These are phyloP conservation scores for Pachycephus smyrnensis DNA, from an alignment of 2,888 invertebrate genomes.

Conservation along the genomic window DNA sequence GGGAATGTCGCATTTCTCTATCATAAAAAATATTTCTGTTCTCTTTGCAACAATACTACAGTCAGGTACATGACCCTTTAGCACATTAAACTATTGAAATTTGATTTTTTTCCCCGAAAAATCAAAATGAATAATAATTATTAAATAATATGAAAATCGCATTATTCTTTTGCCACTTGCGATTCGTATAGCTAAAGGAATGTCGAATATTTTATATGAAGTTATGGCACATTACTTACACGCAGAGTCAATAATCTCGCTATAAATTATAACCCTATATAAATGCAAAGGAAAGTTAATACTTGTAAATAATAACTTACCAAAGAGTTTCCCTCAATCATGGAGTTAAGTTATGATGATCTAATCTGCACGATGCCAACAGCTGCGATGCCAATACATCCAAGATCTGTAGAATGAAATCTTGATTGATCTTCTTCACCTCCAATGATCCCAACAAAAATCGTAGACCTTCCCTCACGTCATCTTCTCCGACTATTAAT, in stretches of 20 bases:
- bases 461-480: constrained; percentile 56
- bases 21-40: too few relatives aligned
- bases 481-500: constrained; percentile 63
- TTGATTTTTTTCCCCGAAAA: too few relatives aligned
- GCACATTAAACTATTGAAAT: too few relatives aligned
- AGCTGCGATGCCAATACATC: constrained; percentile 62
- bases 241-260: constrained; percentile 9
- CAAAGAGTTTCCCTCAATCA: constrained; percentile 14
- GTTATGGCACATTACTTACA: constrained; percentile 42
- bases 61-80: constrained; percentile 33
- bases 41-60: constrained; percentile 11
- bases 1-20: neutral
- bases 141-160: neutral
- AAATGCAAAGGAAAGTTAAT: constrained; percentile 14
- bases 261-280: constrained; percentile 18
- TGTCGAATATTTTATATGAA: constrained; percentile 40
- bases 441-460: constrained; percentile 67
- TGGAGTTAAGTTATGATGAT: constrained; percentile 30
- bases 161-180: constrained; percentile 19
- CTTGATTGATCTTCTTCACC: constrained; percentile 67
- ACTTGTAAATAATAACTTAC: constrained; percentile 11
- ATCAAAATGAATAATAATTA: too few relatives aligned
- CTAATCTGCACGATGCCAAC: constrained; percentile 48
- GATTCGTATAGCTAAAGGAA: constrained; percentile 16
- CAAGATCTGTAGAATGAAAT: constrained; percentile 68